A percentile compares a stretch with the other conserved stretches of the same genome.
Evolutionary conservation across 2,797 vertebrate genomes (phyloP).

Genomic region (Liparis tanakae): DNA sequence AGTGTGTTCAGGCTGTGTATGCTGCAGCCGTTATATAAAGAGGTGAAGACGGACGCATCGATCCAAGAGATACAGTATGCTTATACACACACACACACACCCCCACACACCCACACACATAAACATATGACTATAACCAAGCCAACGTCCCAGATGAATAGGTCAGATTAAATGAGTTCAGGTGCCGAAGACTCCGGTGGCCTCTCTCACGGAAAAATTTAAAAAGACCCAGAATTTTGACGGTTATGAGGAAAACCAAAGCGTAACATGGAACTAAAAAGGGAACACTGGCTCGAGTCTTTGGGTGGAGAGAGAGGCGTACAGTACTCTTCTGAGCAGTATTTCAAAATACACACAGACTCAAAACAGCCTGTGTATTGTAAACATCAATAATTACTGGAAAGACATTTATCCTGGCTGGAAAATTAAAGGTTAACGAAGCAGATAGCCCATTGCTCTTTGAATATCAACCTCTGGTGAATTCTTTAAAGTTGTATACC

Average conservation of each 20-base stretch:
- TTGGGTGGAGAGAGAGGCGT: not conserved
- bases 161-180: conserved; percentile 38
- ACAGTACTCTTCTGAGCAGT: not conserved
- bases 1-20: not conserved
- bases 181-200: conserved; percentile 28
- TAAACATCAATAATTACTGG: not conserved
- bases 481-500: too few relatives aligned
- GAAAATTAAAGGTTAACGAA: not conserved
- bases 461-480: too few relatives aligned
- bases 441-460: not conserved
- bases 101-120: not conserved
- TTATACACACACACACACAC: not conserved
- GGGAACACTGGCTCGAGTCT: not conserved
- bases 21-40: not conserved
- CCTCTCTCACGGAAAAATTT: conserved; percentile 41
- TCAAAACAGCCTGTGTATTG: not conserved
- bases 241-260: conserved; percentile 21
- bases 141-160: conserved; percentile 1
- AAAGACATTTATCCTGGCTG: not conserved
- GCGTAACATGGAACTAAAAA: not conserved
- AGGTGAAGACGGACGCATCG: not conserved
- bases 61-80: not conserved
- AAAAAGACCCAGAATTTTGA: conserved; percentile 9
- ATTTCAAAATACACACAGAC: not conserved
- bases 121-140: not conserved